Evolutionary conservation across 2,797 vertebrate genomes (phyloP).

Genomic region (Pogoniulus pusillus): DNA sequence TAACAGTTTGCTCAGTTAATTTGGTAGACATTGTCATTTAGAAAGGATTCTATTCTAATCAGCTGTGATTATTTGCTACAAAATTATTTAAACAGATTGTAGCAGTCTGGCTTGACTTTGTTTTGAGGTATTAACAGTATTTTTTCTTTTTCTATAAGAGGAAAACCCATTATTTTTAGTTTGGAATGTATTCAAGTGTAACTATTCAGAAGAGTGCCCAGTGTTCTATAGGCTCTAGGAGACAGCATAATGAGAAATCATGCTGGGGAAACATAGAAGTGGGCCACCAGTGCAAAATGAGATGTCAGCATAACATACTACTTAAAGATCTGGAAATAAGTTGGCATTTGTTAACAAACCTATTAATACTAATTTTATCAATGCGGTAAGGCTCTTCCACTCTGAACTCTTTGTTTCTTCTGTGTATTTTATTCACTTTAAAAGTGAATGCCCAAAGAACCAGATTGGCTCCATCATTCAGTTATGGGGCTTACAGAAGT

Average conservation of each 20-base stretch:
- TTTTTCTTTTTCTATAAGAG: not conserved
- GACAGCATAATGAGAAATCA: not conserved
- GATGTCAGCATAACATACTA: not conserved
- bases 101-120: not conserved
- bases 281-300: not conserved
- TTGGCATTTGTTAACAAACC: not conserved
- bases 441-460: not conserved
- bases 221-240: not conserved
- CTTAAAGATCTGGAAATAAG: not conserved
- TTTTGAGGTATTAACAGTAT: not conserved
- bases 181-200: not conserved
- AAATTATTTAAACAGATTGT: not conserved
- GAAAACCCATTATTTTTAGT: not conserved
- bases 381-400: not conserved
- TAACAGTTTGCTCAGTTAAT: not conserved
- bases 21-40: not conserved
- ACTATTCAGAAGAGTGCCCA: not conserved
- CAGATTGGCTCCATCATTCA: not conserved
- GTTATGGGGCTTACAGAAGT: not conserved
- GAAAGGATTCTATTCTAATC: not conserved
- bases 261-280: not conserved
- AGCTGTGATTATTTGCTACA: not conserved
- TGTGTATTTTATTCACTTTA: not conserved
- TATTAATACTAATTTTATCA: not conserved
- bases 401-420: not conserved